phyloP scores from a whole-genome alignment of 2,888 invertebrate genomes.

The Drosophila prolongata region DNA sequence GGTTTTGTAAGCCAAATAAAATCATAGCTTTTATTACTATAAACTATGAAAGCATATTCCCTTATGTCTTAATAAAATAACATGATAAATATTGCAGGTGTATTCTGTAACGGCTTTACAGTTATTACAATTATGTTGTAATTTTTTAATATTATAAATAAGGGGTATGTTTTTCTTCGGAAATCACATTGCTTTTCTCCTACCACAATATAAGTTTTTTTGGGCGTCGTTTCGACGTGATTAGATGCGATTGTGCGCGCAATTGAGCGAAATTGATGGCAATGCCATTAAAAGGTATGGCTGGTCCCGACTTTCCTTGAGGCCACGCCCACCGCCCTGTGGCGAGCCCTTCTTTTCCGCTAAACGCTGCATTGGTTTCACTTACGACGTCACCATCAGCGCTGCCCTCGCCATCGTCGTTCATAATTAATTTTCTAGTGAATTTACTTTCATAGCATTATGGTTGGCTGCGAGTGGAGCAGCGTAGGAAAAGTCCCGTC shows the following conservation, averaged over 20 bases:
- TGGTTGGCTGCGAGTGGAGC: slow-evolving; percentile 59
- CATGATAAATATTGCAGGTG: too few relatives aligned
- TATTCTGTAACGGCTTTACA: too few relatives aligned
- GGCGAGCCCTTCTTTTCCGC: slow-evolving; percentile 14
- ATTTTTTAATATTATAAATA: background rate
- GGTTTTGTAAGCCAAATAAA: too few relatives aligned
- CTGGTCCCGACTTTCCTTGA: slow-evolving; percentile 33
- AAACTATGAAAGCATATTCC: too few relatives aligned
- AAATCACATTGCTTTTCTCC: background rate
- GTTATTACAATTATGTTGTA: too few relatives aligned
- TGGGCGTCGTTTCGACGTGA: slow-evolving; percentile 66
- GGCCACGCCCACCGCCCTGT: slow-evolving; percentile 6
- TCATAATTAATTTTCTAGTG: slow-evolving; percentile 79
- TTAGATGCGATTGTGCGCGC: slow-evolving; percentile 80
- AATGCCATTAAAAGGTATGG: slow-evolving; percentile 76
- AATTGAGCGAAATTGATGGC: slow-evolving; percentile 81
- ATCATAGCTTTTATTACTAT: too few relatives aligned
- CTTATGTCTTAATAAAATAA: too few relatives aligned
- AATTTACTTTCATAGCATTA: slow-evolving; percentile 78
- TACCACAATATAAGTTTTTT: slow-evolving; percentile 45
- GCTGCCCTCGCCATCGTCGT: slow-evolving; percentile 46
- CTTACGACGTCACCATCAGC: slow-evolving; percentile 32
- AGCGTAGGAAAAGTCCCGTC: slow-evolving; percentile 16
- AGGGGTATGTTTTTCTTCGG: slow-evolving; percentile 3
- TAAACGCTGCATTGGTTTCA: slow-evolving; percentile 63